Evolutionary conservation across 2,888 invertebrate genomes (phyloP), one percentile per base, ranked within the genome.

Genomic region (Pyrrhopygopsis socrates): DNA sequence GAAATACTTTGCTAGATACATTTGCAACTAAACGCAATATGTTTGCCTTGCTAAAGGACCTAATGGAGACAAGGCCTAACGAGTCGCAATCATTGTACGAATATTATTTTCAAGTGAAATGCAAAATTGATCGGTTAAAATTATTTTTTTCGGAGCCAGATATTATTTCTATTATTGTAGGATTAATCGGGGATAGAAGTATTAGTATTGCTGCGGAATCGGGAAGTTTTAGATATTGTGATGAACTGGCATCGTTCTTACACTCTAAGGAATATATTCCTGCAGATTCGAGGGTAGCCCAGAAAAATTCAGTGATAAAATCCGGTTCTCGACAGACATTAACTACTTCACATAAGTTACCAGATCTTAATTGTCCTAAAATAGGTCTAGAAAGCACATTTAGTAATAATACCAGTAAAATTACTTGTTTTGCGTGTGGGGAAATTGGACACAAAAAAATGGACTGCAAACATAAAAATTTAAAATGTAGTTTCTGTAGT

Each of bases 161-260:
- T 76, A 87, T 93, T n/a, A 90, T 92, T 22, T 92, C 93, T 0
- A 83, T 92, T 29, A 91, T 92, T 24, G 91, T 92, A 18, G 93
- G 92, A 1, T 79, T 84, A 30, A 91, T 93, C 1, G 91, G 91
- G 18, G 92, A 93, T 73, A 45, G 20, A 54, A 91, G 87, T 54
- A 54, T 54, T 5, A 54, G n/a, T 54, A n/a, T 54, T 20, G 54
- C 54, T 15, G 54, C 54, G 54, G 54, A 54, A 15, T 20, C 54
- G 8, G 54, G 54, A n/a, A 54, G 54, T 54, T 54, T 54, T 54
- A 2, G n/a, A n/a, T 54, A 54, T 9, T 54, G 54, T 54, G 54
- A 54, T n/a, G 54, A 54, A 54, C 54, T 54, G 20, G 54, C 54
- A n/a, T 54, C 54, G n/a, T 54, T 54, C n/a, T n/a, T 54, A 54